phyloP scores from a whole-genome alignment of 1,140 invertebrate species.

The Aphidius ervi region DNA sequence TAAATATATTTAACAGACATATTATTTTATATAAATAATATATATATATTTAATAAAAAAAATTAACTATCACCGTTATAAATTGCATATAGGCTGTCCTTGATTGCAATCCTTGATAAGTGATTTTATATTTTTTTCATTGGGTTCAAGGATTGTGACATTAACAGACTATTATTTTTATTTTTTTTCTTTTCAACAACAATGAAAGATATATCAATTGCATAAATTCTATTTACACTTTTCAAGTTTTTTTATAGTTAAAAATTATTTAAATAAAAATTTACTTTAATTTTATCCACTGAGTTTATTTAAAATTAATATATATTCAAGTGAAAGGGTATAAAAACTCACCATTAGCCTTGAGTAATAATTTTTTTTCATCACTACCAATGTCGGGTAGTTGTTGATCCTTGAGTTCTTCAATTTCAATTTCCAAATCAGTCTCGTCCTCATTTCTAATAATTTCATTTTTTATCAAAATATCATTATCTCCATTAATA shows the following conservation, averaged over 20 bases:
- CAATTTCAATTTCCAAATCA: constrained; percentile 35
- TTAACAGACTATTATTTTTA: constrained; percentile 37
- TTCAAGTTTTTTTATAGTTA: too few species aligned
- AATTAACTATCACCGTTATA: constrained; percentile 4
- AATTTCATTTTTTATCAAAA: background rate
- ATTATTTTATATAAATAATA: too few species aligned
- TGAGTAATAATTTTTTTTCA: constrained; percentile 44
- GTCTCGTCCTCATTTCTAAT: constrained; percentile 26
- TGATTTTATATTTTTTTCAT: constrained; percentile 25
- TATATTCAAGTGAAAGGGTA: constrained; percentile 1
- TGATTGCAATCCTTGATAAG: constrained; percentile 26
- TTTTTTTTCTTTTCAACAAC: background rate
- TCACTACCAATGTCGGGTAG: constrained; percentile 38
- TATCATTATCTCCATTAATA: background rate
- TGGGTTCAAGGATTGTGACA: constrained; percentile 31
- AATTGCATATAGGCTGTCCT: constrained; percentile 23
- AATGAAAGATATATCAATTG: too few species aligned
- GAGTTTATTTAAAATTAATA: too few species aligned
- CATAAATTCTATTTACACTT: too few species aligned
- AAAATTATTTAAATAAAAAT: too few species aligned
- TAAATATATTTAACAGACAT: too few species aligned
- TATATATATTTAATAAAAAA: constrained; percentile 13
- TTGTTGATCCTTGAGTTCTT: constrained; percentile 31
- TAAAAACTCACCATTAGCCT: constrained; percentile 40
- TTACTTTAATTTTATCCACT: too few species aligned